Evolutionary conservation across 2,797 vertebrate genomes (phyloP).

Genomic region (Eleutherodactylus coqui): DNA sequence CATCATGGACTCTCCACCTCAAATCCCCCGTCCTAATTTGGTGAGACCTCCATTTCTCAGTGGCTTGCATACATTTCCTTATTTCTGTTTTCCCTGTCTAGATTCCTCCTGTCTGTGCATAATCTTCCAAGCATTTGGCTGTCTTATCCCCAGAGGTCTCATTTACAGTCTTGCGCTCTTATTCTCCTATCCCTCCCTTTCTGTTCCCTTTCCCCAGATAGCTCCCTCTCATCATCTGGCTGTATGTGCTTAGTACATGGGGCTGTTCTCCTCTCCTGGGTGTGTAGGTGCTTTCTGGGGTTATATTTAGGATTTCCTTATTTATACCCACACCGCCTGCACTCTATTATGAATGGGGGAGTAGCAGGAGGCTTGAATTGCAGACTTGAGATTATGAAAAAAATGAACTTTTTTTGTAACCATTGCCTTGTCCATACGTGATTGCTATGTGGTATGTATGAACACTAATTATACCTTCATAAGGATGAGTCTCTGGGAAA

Average conservation of each 20-base stretch:
- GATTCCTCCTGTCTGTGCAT: neutral
- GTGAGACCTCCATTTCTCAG: constrained; percentile 68
- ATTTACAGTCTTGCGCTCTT: neutral
- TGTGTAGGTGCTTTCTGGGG: constrained; percentile 40
- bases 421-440: neutral
- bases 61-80: neutral
- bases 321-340: constrained; percentile 37
- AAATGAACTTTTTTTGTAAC: neutral
- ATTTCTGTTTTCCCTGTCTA: neutral
- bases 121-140: constrained; percentile 9
- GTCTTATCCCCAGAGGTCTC: neutral
- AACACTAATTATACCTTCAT: neutral
- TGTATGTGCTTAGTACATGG: neutral
- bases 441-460: neutral
- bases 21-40: constrained; percentile 69
- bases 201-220: neutral
- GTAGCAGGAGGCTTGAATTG: neutral
- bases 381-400: neutral
- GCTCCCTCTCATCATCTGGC: neutral
- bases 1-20: constrained; percentile 73
- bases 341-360: constrained; percentile 22
- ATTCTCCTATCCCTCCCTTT: neutral
- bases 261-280: neutral
- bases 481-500: neutral
- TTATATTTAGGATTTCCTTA: constrained; percentile 59